A percentile compares a stretch with the other conserved stretches of the same genome.
These are phyloP conservation scores for Corvus moneduloides DNA, from an alignment of 2,113 vertebrate species.

Conservation along the genomic window DNA sequence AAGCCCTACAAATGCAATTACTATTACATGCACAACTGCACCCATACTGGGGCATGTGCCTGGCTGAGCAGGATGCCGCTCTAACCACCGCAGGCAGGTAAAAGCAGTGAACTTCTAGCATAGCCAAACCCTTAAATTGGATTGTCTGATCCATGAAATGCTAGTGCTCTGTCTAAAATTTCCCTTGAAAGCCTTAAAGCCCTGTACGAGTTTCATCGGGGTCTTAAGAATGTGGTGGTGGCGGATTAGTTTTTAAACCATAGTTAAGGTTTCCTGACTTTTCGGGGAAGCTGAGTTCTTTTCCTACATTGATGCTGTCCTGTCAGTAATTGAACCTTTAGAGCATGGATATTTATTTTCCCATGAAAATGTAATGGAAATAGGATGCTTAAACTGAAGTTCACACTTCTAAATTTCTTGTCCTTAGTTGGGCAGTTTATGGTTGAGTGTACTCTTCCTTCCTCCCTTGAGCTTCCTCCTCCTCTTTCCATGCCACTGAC, in stretches of 20 bases:
- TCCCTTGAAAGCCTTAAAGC: conserved; percentile 23
- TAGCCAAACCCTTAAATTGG: conserved; percentile 1
- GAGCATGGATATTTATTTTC: background rate
- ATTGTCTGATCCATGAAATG: conserved; percentile 28
- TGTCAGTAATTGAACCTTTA: background rate
- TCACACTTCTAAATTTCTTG: background rate
- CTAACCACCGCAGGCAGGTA: background rate
- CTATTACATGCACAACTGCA: background rate
- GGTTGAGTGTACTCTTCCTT: background rate
- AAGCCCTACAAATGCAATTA: background rate
- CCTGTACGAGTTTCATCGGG: background rate
- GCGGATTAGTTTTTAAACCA: background rate
- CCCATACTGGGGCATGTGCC: background rate
- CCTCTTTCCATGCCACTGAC: background rate
- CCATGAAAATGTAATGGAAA: conserved; percentile 9
- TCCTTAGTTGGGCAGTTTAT: background rate
- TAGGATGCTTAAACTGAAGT: background rate
- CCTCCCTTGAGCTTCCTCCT: background rate
- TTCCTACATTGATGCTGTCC: background rate
- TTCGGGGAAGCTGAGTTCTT: background rate
- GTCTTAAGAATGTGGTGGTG: background rate
- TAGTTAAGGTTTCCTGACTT: background rate
- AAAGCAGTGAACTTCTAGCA: conserved; percentile 3
- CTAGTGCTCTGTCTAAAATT: conserved; percentile 29
- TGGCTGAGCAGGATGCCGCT: background rate